These are phyloP conservation scores for Nomada fabriciana DNA, from an alignment of 2,888 invertebrate genomes.

Conservation along the genomic window DNA sequence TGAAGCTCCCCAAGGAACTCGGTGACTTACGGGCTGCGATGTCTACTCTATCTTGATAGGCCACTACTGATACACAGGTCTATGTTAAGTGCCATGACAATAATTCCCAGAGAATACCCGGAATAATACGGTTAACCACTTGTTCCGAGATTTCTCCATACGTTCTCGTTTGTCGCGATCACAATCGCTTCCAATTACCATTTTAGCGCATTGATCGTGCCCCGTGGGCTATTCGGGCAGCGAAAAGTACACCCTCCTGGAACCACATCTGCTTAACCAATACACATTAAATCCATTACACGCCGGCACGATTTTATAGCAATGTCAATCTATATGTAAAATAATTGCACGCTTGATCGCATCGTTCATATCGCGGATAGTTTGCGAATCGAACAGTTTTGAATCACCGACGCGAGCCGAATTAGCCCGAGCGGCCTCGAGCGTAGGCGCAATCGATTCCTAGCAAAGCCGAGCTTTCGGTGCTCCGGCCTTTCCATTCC, in stretches of 20 bases:
- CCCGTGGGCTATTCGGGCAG: no score
- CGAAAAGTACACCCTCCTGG: background rate
- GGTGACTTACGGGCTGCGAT: slow-evolving; percentile 66
- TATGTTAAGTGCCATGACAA: slow-evolving; percentile 55
- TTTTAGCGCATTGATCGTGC: background rate
- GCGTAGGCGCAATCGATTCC: slow-evolving; percentile 70
- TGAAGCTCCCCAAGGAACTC: slow-evolving; percentile 71
- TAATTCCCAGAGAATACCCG: slow-evolving; percentile 47
- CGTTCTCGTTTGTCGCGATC: slow-evolving; percentile 19
- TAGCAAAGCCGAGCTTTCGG: slow-evolving; percentile 61
- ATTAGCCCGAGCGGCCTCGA: slow-evolving; percentile 71
- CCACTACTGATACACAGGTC: slow-evolving; percentile 44
- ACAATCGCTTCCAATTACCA: slow-evolving; percentile 32
- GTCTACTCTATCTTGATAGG: slow-evolving; percentile 61
- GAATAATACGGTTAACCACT: slow-evolving; percentile 45
- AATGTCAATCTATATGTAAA: background rate
- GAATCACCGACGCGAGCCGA: slow-evolving; percentile 71
- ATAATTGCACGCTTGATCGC: slow-evolving; percentile 50
- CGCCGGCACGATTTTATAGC: no score
- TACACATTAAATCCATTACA: no score
- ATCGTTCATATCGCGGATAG: slow-evolving; percentile 48
- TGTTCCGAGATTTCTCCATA: slow-evolving; percentile 32
- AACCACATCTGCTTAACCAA: background rate
- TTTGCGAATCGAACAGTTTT: slow-evolving; percentile 71
- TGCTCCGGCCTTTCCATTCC: slow-evolving; percentile 32